phyloP scores from a whole-genome alignment of 1,140 invertebrate genomes.

The Calephelis virginiensis region DNA sequence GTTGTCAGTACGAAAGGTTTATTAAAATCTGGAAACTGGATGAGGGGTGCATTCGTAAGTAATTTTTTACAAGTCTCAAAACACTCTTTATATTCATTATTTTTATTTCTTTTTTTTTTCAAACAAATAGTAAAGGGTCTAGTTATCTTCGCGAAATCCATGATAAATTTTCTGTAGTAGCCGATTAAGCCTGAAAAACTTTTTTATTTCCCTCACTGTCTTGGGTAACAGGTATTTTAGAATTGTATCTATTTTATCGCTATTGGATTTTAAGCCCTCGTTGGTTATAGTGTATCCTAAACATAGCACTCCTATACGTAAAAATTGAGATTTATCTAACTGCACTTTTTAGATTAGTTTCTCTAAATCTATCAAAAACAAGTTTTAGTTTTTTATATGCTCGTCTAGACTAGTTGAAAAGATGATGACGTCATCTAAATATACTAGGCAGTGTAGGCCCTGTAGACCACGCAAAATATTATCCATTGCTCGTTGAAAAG shows the following conservation, averaged over 20 bases:
- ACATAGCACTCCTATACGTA: slow-evolving; percentile 34
- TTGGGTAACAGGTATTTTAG: slow-evolving; percentile 39
- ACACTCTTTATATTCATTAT: background rate
- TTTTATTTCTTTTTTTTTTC: background rate
- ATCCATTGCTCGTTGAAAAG: slow-evolving; percentile 21
- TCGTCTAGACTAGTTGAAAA: slow-evolving; percentile 24
- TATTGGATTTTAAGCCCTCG: slow-evolving; percentile 22
- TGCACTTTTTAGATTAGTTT: slow-evolving; percentile 59
- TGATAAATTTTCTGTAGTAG: slow-evolving; percentile 28
- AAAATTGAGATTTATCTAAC: slow-evolving; percentile 54
- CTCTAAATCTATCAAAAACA: slow-evolving; percentile 48
- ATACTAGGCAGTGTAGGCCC: slow-evolving; percentile 21
- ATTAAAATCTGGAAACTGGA: no score
- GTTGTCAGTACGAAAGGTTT: no score
- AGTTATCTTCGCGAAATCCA: slow-evolving; percentile 31
- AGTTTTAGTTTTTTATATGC: slow-evolving; percentile 48
- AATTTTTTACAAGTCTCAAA: slow-evolving; percentile 22
- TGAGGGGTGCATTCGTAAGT: no score
- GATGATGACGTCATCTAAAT: slow-evolving; percentile 36
- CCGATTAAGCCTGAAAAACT: slow-evolving; percentile 33
- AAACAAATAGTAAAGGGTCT: background rate
- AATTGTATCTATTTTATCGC: slow-evolving; percentile 43
- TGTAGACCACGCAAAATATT: slow-evolving; percentile 25
- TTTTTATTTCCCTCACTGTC: slow-evolving; percentile 42
- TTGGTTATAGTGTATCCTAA: slow-evolving; percentile 40